phyloP scores from a whole-genome alignment of 2,888 invertebrate genomes.

The Lithodes maja region DNA sequence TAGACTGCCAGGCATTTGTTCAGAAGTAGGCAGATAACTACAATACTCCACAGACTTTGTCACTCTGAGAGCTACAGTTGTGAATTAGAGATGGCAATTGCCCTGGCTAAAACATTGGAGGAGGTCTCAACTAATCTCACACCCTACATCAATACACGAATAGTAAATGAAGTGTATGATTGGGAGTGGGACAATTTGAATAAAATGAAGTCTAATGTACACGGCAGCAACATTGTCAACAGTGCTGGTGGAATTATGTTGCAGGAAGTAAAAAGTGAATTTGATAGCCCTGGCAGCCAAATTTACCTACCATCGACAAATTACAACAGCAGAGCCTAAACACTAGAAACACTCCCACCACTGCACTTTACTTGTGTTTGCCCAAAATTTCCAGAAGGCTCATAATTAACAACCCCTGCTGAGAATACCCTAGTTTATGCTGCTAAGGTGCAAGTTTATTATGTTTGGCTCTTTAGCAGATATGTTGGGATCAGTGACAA shows the following conservation, averaged over 20 bases:
- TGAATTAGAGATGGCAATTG: constrained; percentile 29
- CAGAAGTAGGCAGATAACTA: constrained; percentile 25
- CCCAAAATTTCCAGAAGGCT: neutral
- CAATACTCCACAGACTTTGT: neutral
- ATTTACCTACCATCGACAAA: constrained; percentile 6
- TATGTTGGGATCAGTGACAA: constrained; percentile 15
- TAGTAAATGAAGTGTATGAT: constrained; percentile 10
- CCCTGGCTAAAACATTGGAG: neutral
- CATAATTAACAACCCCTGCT: constrained; percentile 7
- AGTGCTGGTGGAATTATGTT: constrained; percentile 37
- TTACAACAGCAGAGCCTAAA: constrained; percentile 17
- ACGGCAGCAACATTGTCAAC: constrained; percentile 36
- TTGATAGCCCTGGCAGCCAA: neutral
- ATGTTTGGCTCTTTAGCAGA: constrained; percentile 16
- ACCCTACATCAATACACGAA: constrained; percentile 3
- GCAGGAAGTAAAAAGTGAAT: constrained; percentile 2
- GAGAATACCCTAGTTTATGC: constrained; percentile 8
- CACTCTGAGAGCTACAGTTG: neutral
- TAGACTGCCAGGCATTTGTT: constrained; percentile 14
- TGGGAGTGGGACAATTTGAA: constrained; percentile 32
- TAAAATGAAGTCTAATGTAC: constrained; percentile 21
- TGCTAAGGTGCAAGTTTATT: neutral
- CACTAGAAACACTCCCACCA: constrained; percentile 25
- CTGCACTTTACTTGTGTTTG: constrained; percentile 15
- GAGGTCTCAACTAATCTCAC: constrained; percentile 24